phyloP scores from a whole-genome alignment of 2,797 vertebrate species.

The Sebastolobus altivelis region DNA sequence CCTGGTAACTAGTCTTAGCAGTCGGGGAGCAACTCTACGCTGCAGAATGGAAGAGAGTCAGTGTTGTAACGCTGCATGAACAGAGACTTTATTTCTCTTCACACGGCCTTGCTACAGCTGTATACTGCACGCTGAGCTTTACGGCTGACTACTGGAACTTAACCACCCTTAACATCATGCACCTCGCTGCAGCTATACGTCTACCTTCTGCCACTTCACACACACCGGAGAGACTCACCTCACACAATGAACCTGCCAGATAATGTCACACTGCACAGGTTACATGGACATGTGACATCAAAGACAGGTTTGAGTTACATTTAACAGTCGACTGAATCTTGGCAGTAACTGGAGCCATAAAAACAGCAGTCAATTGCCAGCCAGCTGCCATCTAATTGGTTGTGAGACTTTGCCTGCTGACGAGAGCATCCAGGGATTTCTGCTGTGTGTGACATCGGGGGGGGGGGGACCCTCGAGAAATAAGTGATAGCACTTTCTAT shows the following conservation, averaged over 20 bases:
- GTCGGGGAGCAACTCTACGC: not conserved
- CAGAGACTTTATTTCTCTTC: not conserved
- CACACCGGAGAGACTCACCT: not conserved
- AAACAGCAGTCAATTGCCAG: slow-evolving; percentile 3
- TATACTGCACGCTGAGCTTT: not conserved
- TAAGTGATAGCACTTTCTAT: not conserved
- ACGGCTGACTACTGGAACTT: not conserved
- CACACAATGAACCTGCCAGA: not conserved
- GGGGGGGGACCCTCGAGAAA: not conserved
- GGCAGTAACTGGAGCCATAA: slow-evolving; percentile 17
- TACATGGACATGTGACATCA: not conserved
- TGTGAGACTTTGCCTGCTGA: not conserved
- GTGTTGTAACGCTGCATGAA: not conserved
- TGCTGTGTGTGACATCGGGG: not conserved
- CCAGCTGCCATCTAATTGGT: slow-evolving; percentile 9
- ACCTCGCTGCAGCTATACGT: not conserved
- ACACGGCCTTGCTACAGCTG: not conserved
- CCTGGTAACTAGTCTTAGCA: not conserved
- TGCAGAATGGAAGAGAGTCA: not conserved
- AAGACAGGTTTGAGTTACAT: slow-evolving; percentile 28
- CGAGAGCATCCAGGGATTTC: not conserved
- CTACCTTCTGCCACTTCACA: not conserved
- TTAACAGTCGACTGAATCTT: slow-evolving; percentile 3
- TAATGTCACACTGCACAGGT: not conserved
- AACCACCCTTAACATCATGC: not conserved